Base-by-base conservation (phyloP, 2,888 invertebrate species). In the Venustoraphidia nigricollis region DNA sequence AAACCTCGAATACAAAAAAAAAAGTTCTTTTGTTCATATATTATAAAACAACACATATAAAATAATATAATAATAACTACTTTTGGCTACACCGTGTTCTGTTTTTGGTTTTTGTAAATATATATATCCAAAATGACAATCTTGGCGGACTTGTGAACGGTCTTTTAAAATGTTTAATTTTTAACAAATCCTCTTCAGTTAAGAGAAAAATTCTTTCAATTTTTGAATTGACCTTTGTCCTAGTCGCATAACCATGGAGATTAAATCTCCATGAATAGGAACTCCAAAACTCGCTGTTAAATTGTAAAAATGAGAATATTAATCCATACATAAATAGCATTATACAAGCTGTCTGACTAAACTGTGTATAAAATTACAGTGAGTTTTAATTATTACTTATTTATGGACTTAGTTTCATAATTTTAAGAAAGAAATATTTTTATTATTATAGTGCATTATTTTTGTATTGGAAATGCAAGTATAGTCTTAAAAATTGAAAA, bases 261-360 rank as follows among this genome's bases (percentile, higher is more conserved):
- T 51, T 37, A 45, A 52, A 49, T 49, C 62, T 63, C 61, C 76
- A 70, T 71, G 62, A 72, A 77, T 77, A 78, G 79, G 78, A 79
- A 79, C 78, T 79, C 77, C 77, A 77, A 79, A 78, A 79, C 79
- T 79, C 79, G 79, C 79, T 79, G 77, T 78, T 79, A 74, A 76
- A 75, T 75, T 76, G 73, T 75, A 78, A 77, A 75, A 77, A 75
- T 74, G 71, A 73, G 71, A 73, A 60, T 61, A 60, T 51, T 50
- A 52, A 55, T 53, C 47, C 46, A 46, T 48, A 53, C 50, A 53
- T 58, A 52, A 52, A 55, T 50, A 27, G 40, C 36, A 39, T 40
- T 44, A 38, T 34, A 46, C 13, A 46, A 36, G 35, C 36, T 14
- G 34, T 46, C 36, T 46, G 27, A 46, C 27, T 40, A 14, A 27